Conservation (phyloP, 2,797 vertebrate genomes). For the Vipera ursinii region DNA sequence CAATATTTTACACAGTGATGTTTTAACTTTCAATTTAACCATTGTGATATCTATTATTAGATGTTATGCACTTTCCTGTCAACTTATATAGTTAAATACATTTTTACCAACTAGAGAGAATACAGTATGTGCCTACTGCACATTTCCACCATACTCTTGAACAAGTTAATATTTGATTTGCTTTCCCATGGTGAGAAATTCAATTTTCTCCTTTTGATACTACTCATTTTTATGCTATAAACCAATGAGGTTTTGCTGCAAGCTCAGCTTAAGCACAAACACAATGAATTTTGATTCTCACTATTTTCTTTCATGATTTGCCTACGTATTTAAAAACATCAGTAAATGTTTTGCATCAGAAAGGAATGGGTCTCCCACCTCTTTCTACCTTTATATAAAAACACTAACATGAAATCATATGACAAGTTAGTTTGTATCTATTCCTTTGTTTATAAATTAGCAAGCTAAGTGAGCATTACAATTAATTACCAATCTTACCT, state of each 20-base stretch:
- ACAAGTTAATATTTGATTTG: slow-evolving; percentile 4
- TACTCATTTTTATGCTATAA: neutral
- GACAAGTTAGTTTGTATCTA: neutral
- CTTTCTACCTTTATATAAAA: fast-evolving
- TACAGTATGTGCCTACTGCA: neutral
- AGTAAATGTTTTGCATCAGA: slow-evolving; percentile 2
- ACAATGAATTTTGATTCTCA: slow-evolving; percentile 2
- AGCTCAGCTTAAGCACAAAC: neutral
- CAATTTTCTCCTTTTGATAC: neutral
- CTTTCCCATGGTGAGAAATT: slow-evolving; percentile 17
- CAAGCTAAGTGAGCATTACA: neutral
- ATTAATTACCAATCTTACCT: neutral
- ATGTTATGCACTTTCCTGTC: neutral
- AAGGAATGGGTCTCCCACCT: neutral
- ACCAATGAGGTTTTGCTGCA: neutral
- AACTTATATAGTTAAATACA: neutral
- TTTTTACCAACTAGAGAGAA: neutral
- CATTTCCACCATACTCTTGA: neutral
- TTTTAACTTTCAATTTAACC: slow-evolving; percentile 25
- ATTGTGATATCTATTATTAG: slow-evolving; percentile 2
- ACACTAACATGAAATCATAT: neutral
- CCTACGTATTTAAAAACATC: neutral
- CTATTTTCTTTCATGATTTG: neutral
- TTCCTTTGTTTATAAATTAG: neutral
- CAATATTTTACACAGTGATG: neutral